Conservation (phyloP, 2,888 invertebrate species). For the Nephrotoma guestfalica region DNA sequence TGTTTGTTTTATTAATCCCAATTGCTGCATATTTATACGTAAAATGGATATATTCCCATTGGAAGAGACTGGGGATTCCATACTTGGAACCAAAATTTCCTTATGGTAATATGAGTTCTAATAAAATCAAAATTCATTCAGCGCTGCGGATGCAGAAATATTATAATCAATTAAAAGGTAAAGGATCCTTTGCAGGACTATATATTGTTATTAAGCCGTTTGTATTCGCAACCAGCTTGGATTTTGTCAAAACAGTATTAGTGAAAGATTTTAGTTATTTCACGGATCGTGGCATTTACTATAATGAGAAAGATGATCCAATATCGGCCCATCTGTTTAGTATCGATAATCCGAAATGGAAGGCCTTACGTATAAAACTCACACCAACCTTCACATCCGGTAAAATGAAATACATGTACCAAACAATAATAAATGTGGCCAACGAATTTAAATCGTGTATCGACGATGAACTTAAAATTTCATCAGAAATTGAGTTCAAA, state of each 20-base stretch:
- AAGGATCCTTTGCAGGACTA: constrained; percentile 36
- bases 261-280: constrained; percentile 48
- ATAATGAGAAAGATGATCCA: constrained; percentile 45
- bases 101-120: constrained; percentile 43
- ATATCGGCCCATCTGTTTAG: constrained; percentile 45
- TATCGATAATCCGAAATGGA: constrained; percentile 44
- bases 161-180: constrained; percentile 38
- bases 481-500: constrained; percentile 34
- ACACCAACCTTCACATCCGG: constrained; percentile 52
- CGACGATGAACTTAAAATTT: constrained; percentile 20
- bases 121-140: constrained; percentile 35
- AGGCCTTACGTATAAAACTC: constrained; percentile 43
- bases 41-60: constrained; percentile 27
- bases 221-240: constrained; percentile 44
- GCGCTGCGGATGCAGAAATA: constrained; percentile 46
- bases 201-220: constrained; percentile 46
- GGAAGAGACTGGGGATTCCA: constrained; percentile 41
- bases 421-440: constrained; percentile 41
- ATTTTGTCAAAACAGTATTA: constrained; percentile 43
- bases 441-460: constrained; percentile 36
- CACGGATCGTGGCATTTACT: constrained; percentile 46
- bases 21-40: neutral
- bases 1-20: neutral
- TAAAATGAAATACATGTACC: constrained; percentile 50
- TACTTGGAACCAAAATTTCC: constrained; percentile 43